Evolutionary conservation across 2,113 vertebrate species (phyloP), one percentile per base, ranked within the genome.

Genomic region (Planiliza haematocheilus): DNA sequence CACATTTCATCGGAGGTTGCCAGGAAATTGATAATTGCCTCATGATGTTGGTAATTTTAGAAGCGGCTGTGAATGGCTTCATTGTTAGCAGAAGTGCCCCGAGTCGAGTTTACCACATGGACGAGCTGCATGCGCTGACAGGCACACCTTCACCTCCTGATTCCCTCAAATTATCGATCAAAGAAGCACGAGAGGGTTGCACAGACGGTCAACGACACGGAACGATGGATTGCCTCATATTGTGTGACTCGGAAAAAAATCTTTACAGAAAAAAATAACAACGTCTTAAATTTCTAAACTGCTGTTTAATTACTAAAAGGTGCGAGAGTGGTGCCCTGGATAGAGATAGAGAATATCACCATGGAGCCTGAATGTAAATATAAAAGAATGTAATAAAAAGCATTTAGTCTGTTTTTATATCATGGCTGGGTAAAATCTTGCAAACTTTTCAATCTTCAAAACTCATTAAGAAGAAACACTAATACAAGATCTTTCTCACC

Each of bases 21-120:
- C 81, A 79, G 81, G 73, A 82, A 80, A 74, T n/a, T 65, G 63
- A 51, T 81, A 85, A 90, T 85, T 81, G 79, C 65, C 68, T 77
- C 82, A 83, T 57, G 77, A 86, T 86, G 84, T 79, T 43, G 34
- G 79, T 81, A 79, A 86, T 88, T 79, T 68, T 21, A 83, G 61
- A 78, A 51, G 60, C 30, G 17, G 49, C 48, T 55, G 62, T 76
- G 56, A 83, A 74, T 70, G 68, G 58, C 65, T 71, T 74, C 74
- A 83, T 85, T 85, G 74, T 85, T 85, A 61, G 55, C 79, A 81
- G 82, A 76, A 61, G 65, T 68, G 37, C 79, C 55, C 7, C 0
- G 53, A 66, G 49, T 41, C 10, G 56, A 71, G 46, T 14, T 66
- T 2, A 55, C 43, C 67, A 74, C 72, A 52, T 53, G 76, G 69